Evolutionary conservation across 2,797 vertebrate species (phyloP).

Genomic region (Sebastiscus albofasciatus): DNA sequence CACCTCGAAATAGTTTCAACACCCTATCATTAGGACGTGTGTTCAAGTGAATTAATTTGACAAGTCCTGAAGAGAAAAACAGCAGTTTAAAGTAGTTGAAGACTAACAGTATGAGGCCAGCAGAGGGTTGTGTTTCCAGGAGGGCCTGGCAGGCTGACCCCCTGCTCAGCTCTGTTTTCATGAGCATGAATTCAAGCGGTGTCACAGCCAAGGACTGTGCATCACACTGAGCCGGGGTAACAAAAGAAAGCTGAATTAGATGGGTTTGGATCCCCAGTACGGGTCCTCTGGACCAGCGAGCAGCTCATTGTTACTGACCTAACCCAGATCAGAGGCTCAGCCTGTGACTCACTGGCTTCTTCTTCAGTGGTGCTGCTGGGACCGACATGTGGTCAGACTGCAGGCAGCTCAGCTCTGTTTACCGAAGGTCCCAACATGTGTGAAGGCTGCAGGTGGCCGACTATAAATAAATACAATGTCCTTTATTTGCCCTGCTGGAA

Average conservation of each 20-base stretch:
- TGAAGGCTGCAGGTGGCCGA: slow-evolving; percentile 68
- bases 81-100: neutral
- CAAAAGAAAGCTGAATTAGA: slow-evolving; percentile 21
- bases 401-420: slow-evolving; percentile 53
- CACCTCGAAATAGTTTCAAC: neutral
- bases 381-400: slow-evolving; percentile 23
- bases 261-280: slow-evolving; percentile 6
- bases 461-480: slow-evolving; percentile 71
- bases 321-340: slow-evolving; percentile 29
- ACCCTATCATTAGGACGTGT: neutral
- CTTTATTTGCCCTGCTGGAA: slow-evolving; percentile 36
- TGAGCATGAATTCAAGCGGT: slow-evolving; percentile 5
- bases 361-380: neutral
- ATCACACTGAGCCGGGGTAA: slow-evolving; percentile 3
- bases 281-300: slow-evolving; percentile 26
- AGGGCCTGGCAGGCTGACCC: neutral
- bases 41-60: neutral
- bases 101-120: neutral
- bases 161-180: slow-evolving; percentile 15
- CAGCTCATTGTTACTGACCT: slow-evolving; percentile 25
- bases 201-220: neutral
- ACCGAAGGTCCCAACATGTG: slow-evolving; percentile 63
- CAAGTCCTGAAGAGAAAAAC: neutral
- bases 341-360: slow-evolving; percentile 43
- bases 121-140: slow-evolving; percentile 16